phyloP scores from a whole-genome alignment of 1,140 invertebrate species.

The Drosophila mojavensis region DNA sequence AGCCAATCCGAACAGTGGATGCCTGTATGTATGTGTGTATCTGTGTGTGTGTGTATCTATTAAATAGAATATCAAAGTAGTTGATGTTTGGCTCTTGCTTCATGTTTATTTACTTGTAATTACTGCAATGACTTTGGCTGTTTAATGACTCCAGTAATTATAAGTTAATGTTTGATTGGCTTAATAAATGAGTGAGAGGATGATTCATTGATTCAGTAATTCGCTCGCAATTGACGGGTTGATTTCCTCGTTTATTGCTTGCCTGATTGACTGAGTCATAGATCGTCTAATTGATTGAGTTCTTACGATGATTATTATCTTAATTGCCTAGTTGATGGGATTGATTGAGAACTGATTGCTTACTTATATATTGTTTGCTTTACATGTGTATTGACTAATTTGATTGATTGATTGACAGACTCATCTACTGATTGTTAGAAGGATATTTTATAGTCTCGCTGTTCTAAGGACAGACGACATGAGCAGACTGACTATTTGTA shows the following conservation, averaged over 20 bases:
- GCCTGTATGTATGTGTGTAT: neutral
- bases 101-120: slow-evolving; percentile 5
- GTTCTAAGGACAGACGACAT: neutral
- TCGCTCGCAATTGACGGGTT: neutral
- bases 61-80: slow-evolving; percentile 6
- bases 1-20: slow-evolving; percentile 21
- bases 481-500: neutral
- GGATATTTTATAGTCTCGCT: too few species aligned
- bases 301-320: neutral
- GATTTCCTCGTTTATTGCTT: neutral
- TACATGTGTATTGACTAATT: neutral
- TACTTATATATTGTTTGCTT: too few species aligned
- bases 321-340: neutral
- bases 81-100: neutral
- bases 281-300: neutral
- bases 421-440: neutral
- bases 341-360: neutral
- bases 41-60: neutral
- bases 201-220: neutral
- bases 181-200: too few species aligned
- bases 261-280: neutral
- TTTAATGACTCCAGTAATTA: slow-evolving; percentile 10
- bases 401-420: neutral
- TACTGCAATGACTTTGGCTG: neutral
- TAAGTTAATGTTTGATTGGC: neutral